phyloP scores from a whole-genome alignment of 2,113 vertebrate species.

The Phycodurus eques region DNA sequence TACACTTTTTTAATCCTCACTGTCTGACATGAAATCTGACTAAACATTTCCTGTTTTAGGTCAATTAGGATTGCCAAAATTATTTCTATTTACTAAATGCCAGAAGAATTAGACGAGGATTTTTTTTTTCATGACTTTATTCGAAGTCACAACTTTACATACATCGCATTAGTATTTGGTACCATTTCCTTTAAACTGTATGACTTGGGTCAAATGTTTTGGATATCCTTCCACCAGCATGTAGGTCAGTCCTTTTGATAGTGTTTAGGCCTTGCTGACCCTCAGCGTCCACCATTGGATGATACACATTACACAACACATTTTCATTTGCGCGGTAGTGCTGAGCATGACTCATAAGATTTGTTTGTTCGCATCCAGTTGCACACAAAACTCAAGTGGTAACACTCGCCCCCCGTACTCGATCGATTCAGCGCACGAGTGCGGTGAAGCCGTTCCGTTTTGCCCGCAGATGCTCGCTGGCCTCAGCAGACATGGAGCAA shows the following conservation, averaged over 20 bases:
- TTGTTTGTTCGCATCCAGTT: constrained; percentile 13
- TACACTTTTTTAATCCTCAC: no score
- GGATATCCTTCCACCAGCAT: no score
- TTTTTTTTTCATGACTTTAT: no score
- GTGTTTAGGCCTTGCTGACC: not conserved
- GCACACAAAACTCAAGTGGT: constrained; percentile 12
- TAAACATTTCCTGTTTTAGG: no score
- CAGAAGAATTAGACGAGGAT: no score
- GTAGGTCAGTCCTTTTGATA: not conserved
- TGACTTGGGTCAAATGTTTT: no score
- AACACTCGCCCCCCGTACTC: constrained; percentile 25
- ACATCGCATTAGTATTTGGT: no score
- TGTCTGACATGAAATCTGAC: no score
- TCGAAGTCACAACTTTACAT: no score
- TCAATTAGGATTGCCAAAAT: no score
- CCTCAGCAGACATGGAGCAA: constrained; percentile 35
- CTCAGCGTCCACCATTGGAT: not conserved
- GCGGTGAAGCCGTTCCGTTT: constrained; percentile 11
- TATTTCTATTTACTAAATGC: no score
- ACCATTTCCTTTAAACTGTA: no score
- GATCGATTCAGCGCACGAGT: constrained; percentile 30
- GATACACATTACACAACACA: not conserved
- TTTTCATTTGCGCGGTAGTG: not conserved
- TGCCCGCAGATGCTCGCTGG: constrained; percentile 21
- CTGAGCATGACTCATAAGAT: constrained; percentile 10